Base-by-base conservation (phyloP, 2,797 vertebrate species). In the Rhabdophis nuchalis region DNA sequence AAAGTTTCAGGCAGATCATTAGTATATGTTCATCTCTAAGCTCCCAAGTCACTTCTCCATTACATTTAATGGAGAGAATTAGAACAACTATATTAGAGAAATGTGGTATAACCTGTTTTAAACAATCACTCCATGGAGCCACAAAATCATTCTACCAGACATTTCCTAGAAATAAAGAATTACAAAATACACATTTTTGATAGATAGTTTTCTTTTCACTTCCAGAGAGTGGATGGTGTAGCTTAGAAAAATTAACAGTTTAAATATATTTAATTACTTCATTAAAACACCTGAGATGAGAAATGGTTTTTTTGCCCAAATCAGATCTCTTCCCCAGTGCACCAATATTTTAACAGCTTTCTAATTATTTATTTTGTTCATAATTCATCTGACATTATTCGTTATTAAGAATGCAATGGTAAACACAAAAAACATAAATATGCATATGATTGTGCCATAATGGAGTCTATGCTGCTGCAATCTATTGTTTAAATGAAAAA, bases 391-490 rank as follows among this genome's bases (percentile, higher is more conserved):
- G 18, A 13, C 88, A 54, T 50, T 88, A 36, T 90, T n/a, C 13
- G 13, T 86, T 46, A 61, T 46, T 46, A 82, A 46, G 36, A 82
- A 82, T 82, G 20, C 36, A 46, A 82, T 2, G 20, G 23, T 82
- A 82, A 82, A 82, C 20, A 46, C 20, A 82, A 61, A 41, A 77
- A 20, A 23, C 36, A 46, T 46, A 46, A 46, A 82, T 46, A 82
- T 20, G 23, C 68, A 56, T 41, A 32, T 92, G 89, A 94, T 68
- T 29, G 12, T 57, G 14, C 32, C 10, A 4, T 82, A 92, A 93
- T 89, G 0, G 0, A 7, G 0, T 16, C 27, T 61, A 29, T 61
- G 60, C 5, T 52, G 7, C 25, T 1, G 0, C 5, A 58, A 0
- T 0, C 20, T 2, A 7, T 1, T 13, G 20, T 14, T 93, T 87